These are phyloP conservation scores for Acipenser oxyrinchus DNA, from an alignment of 2,797 vertebrate species.

Conservation along the genomic window DNA sequence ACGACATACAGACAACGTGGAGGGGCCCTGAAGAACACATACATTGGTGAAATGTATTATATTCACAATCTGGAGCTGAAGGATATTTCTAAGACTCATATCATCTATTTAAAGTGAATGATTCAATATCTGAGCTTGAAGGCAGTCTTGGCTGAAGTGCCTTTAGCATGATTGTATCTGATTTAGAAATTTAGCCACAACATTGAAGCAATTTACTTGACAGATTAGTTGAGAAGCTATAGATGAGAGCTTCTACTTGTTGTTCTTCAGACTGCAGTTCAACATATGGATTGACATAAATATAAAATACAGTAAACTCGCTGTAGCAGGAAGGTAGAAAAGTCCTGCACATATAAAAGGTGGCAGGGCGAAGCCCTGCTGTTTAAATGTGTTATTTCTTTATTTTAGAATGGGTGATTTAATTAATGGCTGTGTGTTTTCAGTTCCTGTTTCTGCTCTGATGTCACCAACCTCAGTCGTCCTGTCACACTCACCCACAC, in stretches of 20 bases:
- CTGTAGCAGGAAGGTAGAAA: too few species aligned
- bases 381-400: too few species aligned
- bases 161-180: slow-evolving; percentile 11
- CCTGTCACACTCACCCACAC: too few species aligned
- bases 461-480: too few species aligned
- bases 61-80: slow-evolving; percentile 4
- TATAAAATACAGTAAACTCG: neutral
- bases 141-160: neutral
- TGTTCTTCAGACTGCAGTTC: neutral
- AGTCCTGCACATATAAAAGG: too few species aligned
- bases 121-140: slow-evolving; percentile 6
- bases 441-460: too few species aligned
- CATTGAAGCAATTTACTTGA: slow-evolving; percentile 9
- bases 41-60: neutral
- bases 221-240: slow-evolving; percentile 5
- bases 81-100: slow-evolving; percentile 13
- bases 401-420: too few species aligned
- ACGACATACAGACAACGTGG: too few species aligned
- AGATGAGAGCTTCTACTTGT: slow-evolving; percentile 3
- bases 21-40: too few species aligned
- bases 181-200: slow-evolving; percentile 9
- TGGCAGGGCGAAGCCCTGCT: too few species aligned
- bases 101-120: slow-evolving; percentile 13
- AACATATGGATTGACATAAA: slow-evolving; percentile 1
- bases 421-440: too few species aligned